Evolutionary conservation across 2,888 invertebrate species (phyloP).

Genomic region (Oxytorus armatus): DNA sequence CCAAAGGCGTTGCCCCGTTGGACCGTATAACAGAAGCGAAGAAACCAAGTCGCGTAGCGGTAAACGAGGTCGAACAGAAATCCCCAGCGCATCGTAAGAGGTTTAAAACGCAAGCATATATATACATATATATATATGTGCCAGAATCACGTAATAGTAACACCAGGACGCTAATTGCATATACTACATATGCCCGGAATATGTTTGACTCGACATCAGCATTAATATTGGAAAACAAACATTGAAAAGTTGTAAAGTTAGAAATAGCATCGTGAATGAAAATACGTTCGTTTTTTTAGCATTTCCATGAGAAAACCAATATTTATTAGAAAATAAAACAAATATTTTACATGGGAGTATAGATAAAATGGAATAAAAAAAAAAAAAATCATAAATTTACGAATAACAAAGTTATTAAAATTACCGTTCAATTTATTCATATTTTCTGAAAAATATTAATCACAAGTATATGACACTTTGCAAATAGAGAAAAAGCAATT

Average conservation of each 20-base stretch:
- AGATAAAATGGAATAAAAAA: background rate
- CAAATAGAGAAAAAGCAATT: background rate
- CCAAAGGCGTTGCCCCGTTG: slow-evolving; percentile 54
- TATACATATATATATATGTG: slow-evolving; percentile 11
- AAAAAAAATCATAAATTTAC: background rate
- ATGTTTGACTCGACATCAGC: background rate
- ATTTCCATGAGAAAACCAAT: background rate
- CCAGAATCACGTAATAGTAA: slow-evolving; percentile 59
- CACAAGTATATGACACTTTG: background rate
- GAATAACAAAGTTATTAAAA: background rate
- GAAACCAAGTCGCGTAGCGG: slow-evolving; percentile 35
- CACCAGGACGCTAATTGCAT: slow-evolving; percentile 29
- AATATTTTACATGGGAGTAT: background rate
- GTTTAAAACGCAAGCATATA: slow-evolving; percentile 41
- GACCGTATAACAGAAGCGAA: slow-evolving; percentile 42
- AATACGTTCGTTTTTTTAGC: background rate
- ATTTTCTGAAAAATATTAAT: too few species aligned
- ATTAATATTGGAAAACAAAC: background rate
- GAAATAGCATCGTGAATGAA: background rate
- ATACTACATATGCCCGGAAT: slow-evolving; percentile 1
- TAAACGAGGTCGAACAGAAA: slow-evolving; percentile 66
- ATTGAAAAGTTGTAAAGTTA: background rate
- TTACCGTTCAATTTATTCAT: background rate
- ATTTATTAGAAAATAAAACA: background rate
- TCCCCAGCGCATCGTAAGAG: slow-evolving; percentile 66